Base-by-base conservation (phyloP, 2,888 invertebrate genomes). In the Andrena hattorfiana region DNA sequence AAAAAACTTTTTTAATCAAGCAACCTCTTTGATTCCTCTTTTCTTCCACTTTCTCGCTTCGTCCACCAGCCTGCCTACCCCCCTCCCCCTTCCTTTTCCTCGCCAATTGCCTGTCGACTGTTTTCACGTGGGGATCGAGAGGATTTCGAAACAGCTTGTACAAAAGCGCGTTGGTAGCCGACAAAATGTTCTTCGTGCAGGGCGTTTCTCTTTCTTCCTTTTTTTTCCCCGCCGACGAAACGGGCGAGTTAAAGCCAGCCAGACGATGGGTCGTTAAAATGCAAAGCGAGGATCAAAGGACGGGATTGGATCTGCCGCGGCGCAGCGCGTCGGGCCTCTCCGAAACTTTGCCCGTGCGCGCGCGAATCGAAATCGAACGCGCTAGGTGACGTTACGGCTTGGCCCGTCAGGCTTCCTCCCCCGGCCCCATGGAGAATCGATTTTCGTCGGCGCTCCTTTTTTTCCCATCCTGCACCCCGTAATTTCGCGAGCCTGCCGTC, bases 211-310 rank as follows among this genome's bases (percentile, higher is more conserved):
- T 13, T 8, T n/a, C 5, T 48, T n/a, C 4, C 54, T 28, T 63
- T 49, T 67, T 30, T 28, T 26, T n/a, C 28, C 26, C 35, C 23
- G 35, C 42, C 35, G 30, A 64, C 70, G 42, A 42, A 42, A 42
- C 23, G 56, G 26, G 78, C 68, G 83, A 76, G 80, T 81, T 81
- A 78, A 84, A 88, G 73, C 83, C 59, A 62, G 74, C 77, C 84
- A 62, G 75, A 76, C 80, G 85, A 89, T 84, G 67, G 77, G 86
- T 91, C 90, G 89, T 92, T 91, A 91, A 91, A 91, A 91, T 92
- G 91, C 91, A 92, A 91, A 91, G 87, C 86, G 85, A 81, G 89
- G 90, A 89, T 91, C 91, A 91, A 90, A 91, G 91, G 87, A 89
- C 86, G 79, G 83, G 83, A 86, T 87, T 89, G 88, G 89, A 89